phyloP scores from a whole-genome alignment of 2,113 vertebrate species.

The Triplophysa siluroides region DNA sequence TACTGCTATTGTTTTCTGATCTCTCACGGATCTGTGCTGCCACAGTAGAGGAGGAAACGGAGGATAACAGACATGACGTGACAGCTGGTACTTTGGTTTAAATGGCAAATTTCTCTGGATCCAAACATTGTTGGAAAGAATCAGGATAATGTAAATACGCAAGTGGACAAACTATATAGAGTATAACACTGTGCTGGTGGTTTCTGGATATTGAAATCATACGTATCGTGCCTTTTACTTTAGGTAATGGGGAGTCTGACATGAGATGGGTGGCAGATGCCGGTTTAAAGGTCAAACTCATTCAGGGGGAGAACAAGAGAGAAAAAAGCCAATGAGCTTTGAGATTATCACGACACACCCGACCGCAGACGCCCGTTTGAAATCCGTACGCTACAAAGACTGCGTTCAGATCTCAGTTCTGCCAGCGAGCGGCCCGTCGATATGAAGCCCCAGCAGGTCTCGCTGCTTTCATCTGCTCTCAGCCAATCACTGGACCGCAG shows the following conservation, averaged over 20 bases:
- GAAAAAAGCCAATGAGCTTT: slow-evolving; percentile 59
- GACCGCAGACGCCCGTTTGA: slow-evolving; percentile 67
- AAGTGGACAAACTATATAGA: no score
- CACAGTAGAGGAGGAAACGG: no score
- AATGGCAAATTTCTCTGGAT: no score
- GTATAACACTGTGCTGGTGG: no score
- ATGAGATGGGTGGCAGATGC: slow-evolving; percentile 58
- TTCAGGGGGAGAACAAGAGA: slow-evolving; percentile 57
- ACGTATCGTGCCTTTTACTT: no score
- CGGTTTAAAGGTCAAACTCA: slow-evolving; percentile 71
- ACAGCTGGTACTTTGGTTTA: no score
- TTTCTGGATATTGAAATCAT: no score
- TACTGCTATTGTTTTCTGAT: no score
- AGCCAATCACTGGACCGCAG: slow-evolving; percentile 20
- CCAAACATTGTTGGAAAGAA: no score
- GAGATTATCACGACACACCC: slow-evolving; percentile 54
- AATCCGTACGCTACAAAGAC: slow-evolving; percentile 70
- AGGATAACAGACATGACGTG: no score
- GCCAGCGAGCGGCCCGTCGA: slow-evolving; percentile 41
- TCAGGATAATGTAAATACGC: no score
- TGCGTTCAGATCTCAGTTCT: slow-evolving; percentile 47
- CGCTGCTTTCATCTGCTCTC: background rate
- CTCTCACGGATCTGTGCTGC: no score
- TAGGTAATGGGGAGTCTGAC: background rate
- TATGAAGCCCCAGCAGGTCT: slow-evolving; percentile 18